These are phyloP conservation scores for Eledona agricola DNA, from an alignment of 2,888 invertebrate species.

Conservation along the genomic window DNA sequence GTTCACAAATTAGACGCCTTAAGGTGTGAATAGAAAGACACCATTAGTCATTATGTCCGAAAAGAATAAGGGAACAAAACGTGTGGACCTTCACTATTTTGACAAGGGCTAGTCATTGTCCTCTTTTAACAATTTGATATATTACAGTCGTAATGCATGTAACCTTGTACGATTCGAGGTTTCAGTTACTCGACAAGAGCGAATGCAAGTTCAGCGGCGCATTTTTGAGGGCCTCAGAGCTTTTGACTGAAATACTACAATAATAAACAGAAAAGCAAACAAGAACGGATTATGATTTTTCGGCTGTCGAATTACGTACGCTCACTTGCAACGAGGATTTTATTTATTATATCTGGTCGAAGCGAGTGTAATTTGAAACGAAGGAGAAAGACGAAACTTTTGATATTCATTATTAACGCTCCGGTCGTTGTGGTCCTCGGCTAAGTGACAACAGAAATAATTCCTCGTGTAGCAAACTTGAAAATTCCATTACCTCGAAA, in stretches of 20 bases:
- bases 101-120: constrained; percentile 27
- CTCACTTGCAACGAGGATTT: background rate
- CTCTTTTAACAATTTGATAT: constrained; percentile 24
- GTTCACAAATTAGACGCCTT: constrained; percentile 19
- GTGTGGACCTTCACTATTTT: constrained; percentile 22
- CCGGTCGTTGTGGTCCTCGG: constrained; percentile 1
- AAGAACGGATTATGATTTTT: constrained; percentile 8
- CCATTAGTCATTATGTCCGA: constrained; percentile 26
- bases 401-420: constrained; percentile 15
- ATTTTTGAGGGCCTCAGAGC: too few relatives aligned
- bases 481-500: constrained; percentile 12
- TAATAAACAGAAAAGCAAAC: constrained; percentile 5
- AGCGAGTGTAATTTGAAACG: constrained; percentile 17
- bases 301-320: background rate
- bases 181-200: too few relatives aligned
- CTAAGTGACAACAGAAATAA: constrained; percentile 10
- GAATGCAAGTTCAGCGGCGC: too few relatives aligned
- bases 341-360: constrained; percentile 9
- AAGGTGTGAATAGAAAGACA: constrained; percentile 11
- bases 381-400: constrained; percentile 15
- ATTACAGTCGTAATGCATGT: constrained; percentile 17
- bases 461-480: constrained; percentile 11
- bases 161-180: constrained; percentile 17
- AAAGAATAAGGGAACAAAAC: constrained; percentile 22
- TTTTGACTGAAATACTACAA: too few relatives aligned